Conservation (phyloP, 1,140 invertebrate genomes). For the Euglossa dilemma region DNA sequence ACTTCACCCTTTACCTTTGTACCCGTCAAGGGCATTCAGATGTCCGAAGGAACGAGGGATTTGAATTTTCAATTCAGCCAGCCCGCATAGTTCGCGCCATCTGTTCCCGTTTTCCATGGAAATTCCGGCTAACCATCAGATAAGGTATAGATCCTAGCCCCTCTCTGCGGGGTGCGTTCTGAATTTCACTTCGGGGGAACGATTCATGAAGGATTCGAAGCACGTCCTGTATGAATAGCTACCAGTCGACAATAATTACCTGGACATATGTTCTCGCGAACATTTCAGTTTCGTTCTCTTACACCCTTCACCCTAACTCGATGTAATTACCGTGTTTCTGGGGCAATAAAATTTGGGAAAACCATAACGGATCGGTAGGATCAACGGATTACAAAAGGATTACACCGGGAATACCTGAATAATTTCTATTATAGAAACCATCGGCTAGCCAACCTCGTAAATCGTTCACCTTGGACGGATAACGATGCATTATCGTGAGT, state of each 20-base stretch:
- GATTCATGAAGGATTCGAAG: background rate
- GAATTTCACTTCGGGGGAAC: slow-evolving; percentile 9
- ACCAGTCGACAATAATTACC: slow-evolving; percentile 16
- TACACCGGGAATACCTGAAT: background rate
- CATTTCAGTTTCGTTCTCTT: background rate
- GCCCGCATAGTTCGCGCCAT: slow-evolving; percentile 34
- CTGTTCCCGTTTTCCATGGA: slow-evolving; percentile 6
- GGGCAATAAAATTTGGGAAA: slow-evolving; percentile 20
- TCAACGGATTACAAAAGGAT: background rate
- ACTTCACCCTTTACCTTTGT: background rate
- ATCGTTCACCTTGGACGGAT: slow-evolving; percentile 16
- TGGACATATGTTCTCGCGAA: slow-evolving; percentile 34
- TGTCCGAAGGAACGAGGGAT: background rate
- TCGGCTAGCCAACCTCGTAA: background rate
- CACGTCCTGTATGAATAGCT: background rate
- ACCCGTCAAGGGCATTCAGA: background rate
- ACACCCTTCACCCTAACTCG: background rate
- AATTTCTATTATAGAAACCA: background rate
- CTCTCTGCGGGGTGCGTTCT: background rate
- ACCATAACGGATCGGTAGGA: slow-evolving; percentile 8
- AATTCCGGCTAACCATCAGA: slow-evolving; percentile 12
- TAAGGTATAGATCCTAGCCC: background rate
- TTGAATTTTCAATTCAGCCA: slow-evolving; percentile 35
- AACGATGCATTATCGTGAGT: background rate
- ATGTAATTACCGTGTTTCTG: background rate